Evolutionary conservation across 2,113 vertebrate genomes (phyloP).

Genomic region (Notechis scutatus): DNA sequence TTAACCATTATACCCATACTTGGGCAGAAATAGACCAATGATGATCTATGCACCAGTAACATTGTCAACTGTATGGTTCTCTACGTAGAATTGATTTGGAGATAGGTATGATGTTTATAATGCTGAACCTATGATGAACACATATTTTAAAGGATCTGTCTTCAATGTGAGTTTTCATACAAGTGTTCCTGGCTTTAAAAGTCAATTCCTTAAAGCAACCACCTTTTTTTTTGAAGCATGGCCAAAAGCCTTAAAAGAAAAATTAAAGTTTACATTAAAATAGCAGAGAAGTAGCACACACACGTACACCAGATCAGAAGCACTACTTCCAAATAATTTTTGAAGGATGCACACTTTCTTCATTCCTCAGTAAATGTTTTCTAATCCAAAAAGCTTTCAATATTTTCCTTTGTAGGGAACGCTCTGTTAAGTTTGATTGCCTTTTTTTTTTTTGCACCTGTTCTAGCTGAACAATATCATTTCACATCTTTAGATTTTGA

Average conservation of each 20-base stretch:
- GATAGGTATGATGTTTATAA: background rate
- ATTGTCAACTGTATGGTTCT: background rate
- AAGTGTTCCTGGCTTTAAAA: background rate
- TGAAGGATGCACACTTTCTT: background rate
- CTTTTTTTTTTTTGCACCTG: background rate
- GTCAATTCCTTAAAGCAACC: background rate
- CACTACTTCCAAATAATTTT: background rate
- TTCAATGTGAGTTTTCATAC: background rate
- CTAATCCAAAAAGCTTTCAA: background rate
- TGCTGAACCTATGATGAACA: background rate
- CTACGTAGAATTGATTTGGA: background rate
- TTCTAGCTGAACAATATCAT: background rate
- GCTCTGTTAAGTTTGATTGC: background rate
- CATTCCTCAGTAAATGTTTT: background rate
- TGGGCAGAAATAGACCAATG: background rate
- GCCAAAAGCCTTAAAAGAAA: background rate
- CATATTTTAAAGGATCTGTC: background rate
- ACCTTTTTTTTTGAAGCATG: background rate
- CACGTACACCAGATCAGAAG: background rate
- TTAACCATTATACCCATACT: background rate
- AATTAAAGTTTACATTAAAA: background rate
- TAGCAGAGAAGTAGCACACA: background rate
- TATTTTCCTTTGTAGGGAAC: background rate
- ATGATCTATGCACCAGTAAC: background rate
- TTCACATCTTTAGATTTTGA: background rate